These are phyloP conservation scores for Heterodera filipjevi DNA, from an alignment of 2,888 invertebrate genomes.

Conservation along the genomic window DNA sequence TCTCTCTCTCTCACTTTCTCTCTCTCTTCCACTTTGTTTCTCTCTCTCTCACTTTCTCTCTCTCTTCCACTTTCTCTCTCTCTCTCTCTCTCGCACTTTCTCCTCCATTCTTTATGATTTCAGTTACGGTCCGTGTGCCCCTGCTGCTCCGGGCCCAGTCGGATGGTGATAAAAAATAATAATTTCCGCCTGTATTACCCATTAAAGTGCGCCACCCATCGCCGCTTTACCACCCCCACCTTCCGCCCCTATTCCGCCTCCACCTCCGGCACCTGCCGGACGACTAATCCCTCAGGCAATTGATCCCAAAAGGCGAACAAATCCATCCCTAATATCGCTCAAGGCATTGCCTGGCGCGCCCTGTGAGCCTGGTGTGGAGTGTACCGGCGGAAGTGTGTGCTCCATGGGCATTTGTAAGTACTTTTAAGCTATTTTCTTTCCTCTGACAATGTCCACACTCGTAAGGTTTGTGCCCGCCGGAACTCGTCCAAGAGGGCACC, in stretches of 20 bases:
- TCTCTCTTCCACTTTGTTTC: not conserved
- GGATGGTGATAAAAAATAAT: slow-evolving; percentile 15
- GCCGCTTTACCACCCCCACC: slow-evolving; percentile 52
- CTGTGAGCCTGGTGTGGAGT: slow-evolving; percentile 64
- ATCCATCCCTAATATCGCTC: slow-evolving; percentile 34
- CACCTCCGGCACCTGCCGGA: slow-evolving; percentile 55
- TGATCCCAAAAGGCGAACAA: not conserved
- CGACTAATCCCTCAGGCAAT: slow-evolving; percentile 60
- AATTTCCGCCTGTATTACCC: not conserved
- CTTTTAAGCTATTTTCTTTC: not conserved
- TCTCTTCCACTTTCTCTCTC: not conserved
- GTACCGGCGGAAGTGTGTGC: slow-evolving; percentile 64
- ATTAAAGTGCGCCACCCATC: slow-evolving; percentile 31
- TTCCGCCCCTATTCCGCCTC: slow-evolving; percentile 40
- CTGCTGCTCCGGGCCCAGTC: not conserved
- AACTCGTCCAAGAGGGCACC: slow-evolving; percentile 64
- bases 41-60: not conserved
- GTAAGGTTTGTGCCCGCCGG: slow-evolving; percentile 59
- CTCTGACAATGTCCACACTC: not conserved
- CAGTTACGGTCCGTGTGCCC: slow-evolving; percentile 9
- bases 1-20: too few species aligned
- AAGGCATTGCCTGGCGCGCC: slow-evolving; percentile 57
- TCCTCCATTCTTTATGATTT: not conserved
- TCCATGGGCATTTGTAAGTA: slow-evolving; percentile 58
- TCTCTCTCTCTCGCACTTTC: not conserved